Percentiles rank a stretch among this genome's conserved stretches.
Conservation (phyloP, 2,113 vertebrate genomes). For the Pachyramphus minor region DNA sequence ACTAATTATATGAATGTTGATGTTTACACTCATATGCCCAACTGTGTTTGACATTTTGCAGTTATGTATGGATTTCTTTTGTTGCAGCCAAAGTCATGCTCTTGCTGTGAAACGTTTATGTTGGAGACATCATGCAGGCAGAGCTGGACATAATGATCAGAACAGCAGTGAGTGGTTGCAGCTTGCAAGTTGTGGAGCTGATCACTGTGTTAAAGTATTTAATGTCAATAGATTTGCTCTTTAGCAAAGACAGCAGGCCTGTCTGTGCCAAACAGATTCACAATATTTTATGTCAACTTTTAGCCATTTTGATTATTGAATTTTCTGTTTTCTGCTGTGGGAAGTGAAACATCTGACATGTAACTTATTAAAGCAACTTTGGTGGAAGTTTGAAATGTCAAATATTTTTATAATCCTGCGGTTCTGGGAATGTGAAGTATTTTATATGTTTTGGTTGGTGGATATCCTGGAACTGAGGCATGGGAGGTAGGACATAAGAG, state of each 20-base stretch:
- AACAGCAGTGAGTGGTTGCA: conserved; percentile 81
- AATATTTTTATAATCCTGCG: background rate
- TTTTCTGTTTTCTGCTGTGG: background rate
- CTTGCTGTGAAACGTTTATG: conserved; percentile 86
- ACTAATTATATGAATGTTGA: conserved; percentile 60
- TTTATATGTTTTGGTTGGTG: background rate
- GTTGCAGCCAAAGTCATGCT: conserved; percentile 88
- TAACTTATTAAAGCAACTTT: conserved; percentile 43
- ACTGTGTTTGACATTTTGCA: conserved; percentile 56
- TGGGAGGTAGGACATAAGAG: background rate
- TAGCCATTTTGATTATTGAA: background rate
- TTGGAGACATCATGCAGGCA: conserved; percentile 83
- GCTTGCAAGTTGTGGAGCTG: conserved; percentile 89
- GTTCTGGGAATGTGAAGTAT: background rate
- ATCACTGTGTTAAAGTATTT: conserved; percentile 92
- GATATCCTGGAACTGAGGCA: background rate
- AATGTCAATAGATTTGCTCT: conserved; percentile 77
- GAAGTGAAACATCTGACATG: background rate
- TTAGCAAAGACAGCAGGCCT: conserved; percentile 4
- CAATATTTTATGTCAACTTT: background rate
- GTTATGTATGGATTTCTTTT: conserved; percentile 36
- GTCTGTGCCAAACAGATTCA: background rate
- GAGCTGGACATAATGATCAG: conserved; percentile 68
- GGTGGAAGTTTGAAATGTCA: background rate
- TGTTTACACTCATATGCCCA: conserved; percentile 26